These are phyloP conservation scores for Orthosia gothica DNA, from an alignment of 2,888 invertebrate genomes.

Conservation along the genomic window DNA sequence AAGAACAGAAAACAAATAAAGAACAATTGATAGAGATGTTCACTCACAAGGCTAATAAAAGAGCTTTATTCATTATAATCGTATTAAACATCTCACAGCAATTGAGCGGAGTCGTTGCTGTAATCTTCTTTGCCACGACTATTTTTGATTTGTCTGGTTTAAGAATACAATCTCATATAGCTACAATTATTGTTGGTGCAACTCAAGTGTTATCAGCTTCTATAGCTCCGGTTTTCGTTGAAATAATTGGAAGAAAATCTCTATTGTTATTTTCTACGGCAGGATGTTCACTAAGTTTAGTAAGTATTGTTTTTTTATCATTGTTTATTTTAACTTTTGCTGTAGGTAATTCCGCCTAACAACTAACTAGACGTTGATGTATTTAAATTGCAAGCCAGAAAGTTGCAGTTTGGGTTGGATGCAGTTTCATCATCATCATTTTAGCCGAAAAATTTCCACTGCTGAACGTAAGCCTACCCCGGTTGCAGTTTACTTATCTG, in stretches of 20 bases:
- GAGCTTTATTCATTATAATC: conserved; percentile 71
- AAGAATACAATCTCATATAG: conserved; percentile 68
- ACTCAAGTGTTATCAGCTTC: conserved; percentile 70
- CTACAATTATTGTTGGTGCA: conserved; percentile 74
- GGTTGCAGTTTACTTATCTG: neutral
- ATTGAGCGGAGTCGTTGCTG: conserved; percentile 71
- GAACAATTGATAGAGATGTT: conserved; percentile 69
- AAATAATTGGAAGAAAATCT: conserved; percentile 70
- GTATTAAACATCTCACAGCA: conserved; percentile 71
- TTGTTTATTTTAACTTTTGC: neutral
- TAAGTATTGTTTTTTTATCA: conserved; percentile 54
- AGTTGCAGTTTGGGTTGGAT: neutral
- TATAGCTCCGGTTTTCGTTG: conserved; percentile 72
- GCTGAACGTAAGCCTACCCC: too few species aligned
- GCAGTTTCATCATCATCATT: too few species aligned
- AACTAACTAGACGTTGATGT: too few species aligned
- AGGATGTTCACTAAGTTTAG: conserved; percentile 72
- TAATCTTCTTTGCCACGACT: conserved; percentile 70
- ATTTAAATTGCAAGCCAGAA: neutral
- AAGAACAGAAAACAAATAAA: neutral
- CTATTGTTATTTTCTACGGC: conserved; percentile 72
- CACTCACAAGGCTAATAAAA: conserved; percentile 70
- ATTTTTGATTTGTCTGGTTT: conserved; percentile 75
- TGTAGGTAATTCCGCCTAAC: neutral
- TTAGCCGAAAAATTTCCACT: too few species aligned